These are phyloP conservation scores for Orius laevigatus DNA, from an alignment of 1,140 invertebrate genomes.

Conservation along the genomic window DNA sequence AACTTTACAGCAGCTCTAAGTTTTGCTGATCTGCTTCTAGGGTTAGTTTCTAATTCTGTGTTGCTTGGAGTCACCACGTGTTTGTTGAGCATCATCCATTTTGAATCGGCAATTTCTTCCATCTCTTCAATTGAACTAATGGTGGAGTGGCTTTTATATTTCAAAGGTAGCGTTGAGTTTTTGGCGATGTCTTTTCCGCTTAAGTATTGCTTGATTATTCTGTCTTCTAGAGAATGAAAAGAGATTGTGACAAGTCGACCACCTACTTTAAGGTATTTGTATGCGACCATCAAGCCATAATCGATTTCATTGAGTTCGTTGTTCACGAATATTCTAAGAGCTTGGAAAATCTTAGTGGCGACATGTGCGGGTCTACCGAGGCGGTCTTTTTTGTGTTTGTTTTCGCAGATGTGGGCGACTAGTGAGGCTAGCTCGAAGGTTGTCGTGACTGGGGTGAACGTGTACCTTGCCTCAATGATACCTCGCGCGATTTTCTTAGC, in stretches of 20 bases:
- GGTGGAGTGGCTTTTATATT: conserved; percentile 36
- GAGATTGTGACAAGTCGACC: conserved; percentile 67
- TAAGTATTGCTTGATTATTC: conserved; percentile 84
- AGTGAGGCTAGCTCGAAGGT: conserved; percentile 71
- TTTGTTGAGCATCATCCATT: conserved; percentile 64
- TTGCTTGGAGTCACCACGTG: conserved; percentile 57
- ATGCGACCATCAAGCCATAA: conserved; percentile 65
- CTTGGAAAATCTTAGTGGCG: conserved; percentile 89
- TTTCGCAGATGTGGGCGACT: conserved; percentile 45
- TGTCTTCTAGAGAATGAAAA: conserved; percentile 90
- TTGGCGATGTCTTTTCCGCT: conserved; percentile 34
- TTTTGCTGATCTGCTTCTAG: conserved; percentile 73
- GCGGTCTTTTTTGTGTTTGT: conserved; percentile 44
- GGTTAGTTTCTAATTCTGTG: conserved; percentile 62
- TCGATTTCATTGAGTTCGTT: conserved; percentile 94
- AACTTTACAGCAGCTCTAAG: conserved; percentile 64
- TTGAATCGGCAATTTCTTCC: conserved; percentile 37
- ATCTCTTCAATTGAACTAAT: conserved; percentile 37
- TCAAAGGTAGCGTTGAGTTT: conserved; percentile 42
- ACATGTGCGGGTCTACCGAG: conserved; percentile 55
- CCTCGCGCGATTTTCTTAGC: conserved; percentile 74
- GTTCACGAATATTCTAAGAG: conserved; percentile 89
- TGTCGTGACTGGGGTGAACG: conserved; percentile 60
- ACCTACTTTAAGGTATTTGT: conserved; percentile 54
- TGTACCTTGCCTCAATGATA: conserved; percentile 72